phyloP scores from a whole-genome alignment of 2,113 vertebrate species.

The Atherinomorus stipes region DNA sequence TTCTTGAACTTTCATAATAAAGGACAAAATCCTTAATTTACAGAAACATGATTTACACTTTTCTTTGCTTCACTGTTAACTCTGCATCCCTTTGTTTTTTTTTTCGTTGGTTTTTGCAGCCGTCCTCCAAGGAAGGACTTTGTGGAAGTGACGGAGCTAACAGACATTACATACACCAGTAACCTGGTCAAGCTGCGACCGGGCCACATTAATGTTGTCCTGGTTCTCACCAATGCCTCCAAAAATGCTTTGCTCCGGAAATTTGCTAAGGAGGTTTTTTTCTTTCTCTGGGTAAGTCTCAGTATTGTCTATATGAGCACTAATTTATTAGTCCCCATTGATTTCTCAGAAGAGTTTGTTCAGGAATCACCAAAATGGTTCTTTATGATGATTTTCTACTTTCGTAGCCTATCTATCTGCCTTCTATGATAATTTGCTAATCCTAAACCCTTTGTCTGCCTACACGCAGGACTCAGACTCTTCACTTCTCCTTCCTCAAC shows the following conservation, averaged over 20 bases:
- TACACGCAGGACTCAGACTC: conserved; percentile 85
- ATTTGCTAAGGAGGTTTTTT: conserved; percentile 94
- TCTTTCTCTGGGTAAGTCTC: conserved; percentile 88
- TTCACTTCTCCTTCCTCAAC: conserved; percentile 97
- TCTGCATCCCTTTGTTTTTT: background rate
- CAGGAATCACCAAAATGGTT: too few species aligned
- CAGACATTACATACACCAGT: conserved; percentile 91
- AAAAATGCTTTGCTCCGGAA: conserved; percentile 91
- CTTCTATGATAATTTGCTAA: background rate
- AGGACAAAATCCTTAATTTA: background rate
- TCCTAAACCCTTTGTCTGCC: background rate
- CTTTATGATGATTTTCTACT: background rate
- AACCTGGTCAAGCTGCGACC: conserved; percentile 93
- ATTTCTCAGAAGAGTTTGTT: background rate
- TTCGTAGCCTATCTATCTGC: background rate
- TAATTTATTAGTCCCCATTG: background rate
- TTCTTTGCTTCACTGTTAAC: background rate
- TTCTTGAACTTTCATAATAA: background rate
- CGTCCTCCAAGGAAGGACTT: conserved; percentile 92
- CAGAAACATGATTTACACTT: background rate
- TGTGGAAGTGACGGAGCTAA: conserved; percentile 95
- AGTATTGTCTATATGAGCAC: background rate
- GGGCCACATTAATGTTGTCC: conserved; percentile 92
- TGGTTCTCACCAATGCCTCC: conserved; percentile 90
- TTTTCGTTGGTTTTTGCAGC: conserved; percentile 48